phyloP scores from a whole-genome alignment of 2,888 invertebrate species.

The Eupeodes luniger region DNA sequence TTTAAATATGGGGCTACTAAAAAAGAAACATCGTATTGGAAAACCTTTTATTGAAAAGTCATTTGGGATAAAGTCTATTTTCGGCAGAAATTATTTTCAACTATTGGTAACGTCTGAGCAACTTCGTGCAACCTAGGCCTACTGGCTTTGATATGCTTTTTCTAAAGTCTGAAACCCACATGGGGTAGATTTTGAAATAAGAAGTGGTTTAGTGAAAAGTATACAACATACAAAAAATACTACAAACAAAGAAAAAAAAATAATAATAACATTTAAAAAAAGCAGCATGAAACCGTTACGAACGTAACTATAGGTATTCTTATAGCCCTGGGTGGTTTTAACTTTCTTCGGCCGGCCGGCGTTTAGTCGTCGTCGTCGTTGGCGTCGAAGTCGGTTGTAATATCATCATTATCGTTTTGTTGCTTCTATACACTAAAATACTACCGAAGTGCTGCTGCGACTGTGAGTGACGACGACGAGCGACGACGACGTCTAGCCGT shows the following conservation, averaged over 20 bases:
- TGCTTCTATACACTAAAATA: constrained; percentile 12
- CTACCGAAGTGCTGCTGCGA: constrained; percentile 14
- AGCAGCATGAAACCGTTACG: constrained; percentile 41
- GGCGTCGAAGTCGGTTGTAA: neutral
- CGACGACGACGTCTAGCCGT: constrained; percentile 73
- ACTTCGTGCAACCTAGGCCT: neutral
- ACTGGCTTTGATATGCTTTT: neutral
- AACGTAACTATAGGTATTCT: constrained; percentile 19
- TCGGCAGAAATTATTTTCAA: too few species aligned
- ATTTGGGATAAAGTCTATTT: too few species aligned
- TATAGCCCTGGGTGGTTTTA: constrained; percentile 20
- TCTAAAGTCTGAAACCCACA: constrained; percentile 34
- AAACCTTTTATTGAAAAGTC: too few species aligned
- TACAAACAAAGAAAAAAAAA: neutral
- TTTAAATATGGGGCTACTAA: too few species aligned
- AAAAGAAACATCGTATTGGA: too few species aligned
- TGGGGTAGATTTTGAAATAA: constrained; percentile 3
- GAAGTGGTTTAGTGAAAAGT: constrained; percentile 48
- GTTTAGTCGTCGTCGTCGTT: neutral
- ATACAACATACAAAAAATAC: constrained; percentile 29
- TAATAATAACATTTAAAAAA: constrained; percentile 16
- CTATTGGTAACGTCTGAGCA: neutral
- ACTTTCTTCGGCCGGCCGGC: constrained; percentile 51
- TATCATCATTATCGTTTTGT: constrained; percentile 62
- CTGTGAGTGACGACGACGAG: neutral